Percentiles rank a stretch among this genome's conserved stretches.
Conservation (phyloP, 1,140 invertebrate genomes). For the Delia radicum region DNA sequence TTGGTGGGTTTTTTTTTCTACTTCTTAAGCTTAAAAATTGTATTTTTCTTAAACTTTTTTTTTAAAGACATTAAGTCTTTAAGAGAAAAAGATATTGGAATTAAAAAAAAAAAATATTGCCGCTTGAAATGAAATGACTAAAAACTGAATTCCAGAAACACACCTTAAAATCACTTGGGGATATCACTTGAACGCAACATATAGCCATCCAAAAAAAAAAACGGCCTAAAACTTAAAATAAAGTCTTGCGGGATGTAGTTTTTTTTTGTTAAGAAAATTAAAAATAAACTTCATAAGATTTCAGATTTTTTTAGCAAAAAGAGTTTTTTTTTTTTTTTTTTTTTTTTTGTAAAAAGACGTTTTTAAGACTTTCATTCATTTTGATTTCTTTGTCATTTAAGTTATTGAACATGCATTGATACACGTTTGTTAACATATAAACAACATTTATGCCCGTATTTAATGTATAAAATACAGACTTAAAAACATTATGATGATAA, state of each 20-base stretch:
- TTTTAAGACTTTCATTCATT: conserved; percentile 27
- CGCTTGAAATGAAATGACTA: conserved; percentile 1
- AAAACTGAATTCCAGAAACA: conserved; percentile 30
- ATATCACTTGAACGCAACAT: conserved; percentile 26
- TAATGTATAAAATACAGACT: conserved; percentile 25
- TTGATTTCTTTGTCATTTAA: conserved; percentile 49
- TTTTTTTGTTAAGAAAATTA: conserved; percentile 22
- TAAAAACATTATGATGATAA: background rate
- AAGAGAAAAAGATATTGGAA: conserved; percentile 17
- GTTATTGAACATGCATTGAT: conserved; percentile 55
- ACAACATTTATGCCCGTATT: conserved; percentile 21
- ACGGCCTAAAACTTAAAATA: background rate
- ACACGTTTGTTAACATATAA: conserved; percentile 35
- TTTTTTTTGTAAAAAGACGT: no score
- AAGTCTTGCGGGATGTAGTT: background rate
- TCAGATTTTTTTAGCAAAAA: no score
- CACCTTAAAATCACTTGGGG: conserved; percentile 34
- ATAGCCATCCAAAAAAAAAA: background rate
- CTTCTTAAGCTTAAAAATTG: background rate
- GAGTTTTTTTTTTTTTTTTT: no score
- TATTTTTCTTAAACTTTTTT: conserved; percentile 1
- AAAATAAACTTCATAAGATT: conserved; percentile 21
- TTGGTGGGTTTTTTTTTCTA: background rate
- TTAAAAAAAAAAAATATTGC: background rate
- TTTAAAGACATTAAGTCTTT: conserved; percentile 19